phyloP scores from a whole-genome alignment of 2,113 vertebrate species.

The Perccottus glenii region DNA sequence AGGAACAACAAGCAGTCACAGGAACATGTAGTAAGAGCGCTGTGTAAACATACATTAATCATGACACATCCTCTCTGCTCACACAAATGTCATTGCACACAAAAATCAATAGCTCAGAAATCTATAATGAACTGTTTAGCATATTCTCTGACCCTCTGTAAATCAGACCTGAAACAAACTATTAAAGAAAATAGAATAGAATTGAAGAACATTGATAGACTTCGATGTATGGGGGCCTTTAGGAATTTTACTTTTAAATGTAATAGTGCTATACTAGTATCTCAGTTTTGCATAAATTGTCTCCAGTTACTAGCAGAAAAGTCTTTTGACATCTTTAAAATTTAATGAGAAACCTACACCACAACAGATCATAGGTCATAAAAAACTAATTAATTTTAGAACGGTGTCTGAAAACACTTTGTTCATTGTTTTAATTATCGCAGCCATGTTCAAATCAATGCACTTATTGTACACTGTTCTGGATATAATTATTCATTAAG shows the following conservation, averaged over 20 bases:
- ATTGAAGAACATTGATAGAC: background rate
- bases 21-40: conserved; percentile 12
- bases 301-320: background rate
- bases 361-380: background rate
- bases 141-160: conserved; percentile 43
- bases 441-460: background rate
- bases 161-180: conserved; percentile 15
- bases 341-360: background rate
- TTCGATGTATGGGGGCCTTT: no score
- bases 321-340: background rate
- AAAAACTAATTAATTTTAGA: background rate
- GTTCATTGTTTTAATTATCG: background rate
- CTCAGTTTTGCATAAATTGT: background rate
- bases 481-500: background rate
- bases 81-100: conserved; percentile 27
- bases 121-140: conserved; percentile 40
- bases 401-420: background rate
- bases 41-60: conserved; percentile 51
- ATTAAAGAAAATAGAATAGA: background rate
- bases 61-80: conserved; percentile 13
- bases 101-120: conserved; percentile 54
- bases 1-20: conserved; percentile 9
- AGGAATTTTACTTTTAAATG: no score
- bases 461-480: conserved; percentile 1
- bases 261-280: no score